phyloP scores from a whole-genome alignment of 2,888 invertebrate genomes.

The Neocrepidodera transversa region DNA sequence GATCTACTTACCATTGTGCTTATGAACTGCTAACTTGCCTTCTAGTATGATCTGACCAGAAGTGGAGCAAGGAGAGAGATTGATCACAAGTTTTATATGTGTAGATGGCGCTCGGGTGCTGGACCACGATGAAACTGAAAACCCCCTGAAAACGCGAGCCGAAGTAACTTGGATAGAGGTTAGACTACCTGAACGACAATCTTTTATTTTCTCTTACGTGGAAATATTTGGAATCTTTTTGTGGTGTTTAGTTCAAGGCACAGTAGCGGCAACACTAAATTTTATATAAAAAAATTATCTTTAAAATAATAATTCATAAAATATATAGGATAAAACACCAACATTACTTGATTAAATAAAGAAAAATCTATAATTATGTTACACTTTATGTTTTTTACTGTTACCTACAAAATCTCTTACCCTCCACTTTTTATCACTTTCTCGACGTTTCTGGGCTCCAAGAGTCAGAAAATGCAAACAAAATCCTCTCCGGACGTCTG shows the following conservation, averaged over 20 bases:
- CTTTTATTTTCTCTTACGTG: constrained; percentile 11
- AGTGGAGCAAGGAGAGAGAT: constrained; percentile 76
- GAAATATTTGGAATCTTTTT: constrained; percentile 25
- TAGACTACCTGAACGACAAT: neutral
- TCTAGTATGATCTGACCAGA: constrained; percentile 77
- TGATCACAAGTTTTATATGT: constrained; percentile 76
- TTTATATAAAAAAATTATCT: too few relatives aligned
- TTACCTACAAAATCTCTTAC: too few relatives aligned
- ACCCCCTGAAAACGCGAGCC: constrained; percentile 29
- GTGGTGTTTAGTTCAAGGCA: neutral
- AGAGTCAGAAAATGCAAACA: too few relatives aligned
- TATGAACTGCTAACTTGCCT: constrained; percentile 65
- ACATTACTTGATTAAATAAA: too few relatives aligned
- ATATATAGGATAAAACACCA: too few relatives aligned
- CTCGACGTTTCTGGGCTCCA: too few relatives aligned
- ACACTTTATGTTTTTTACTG: too few relatives aligned
- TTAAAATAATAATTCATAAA: too few relatives aligned
- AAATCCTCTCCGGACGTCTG: too few relatives aligned
- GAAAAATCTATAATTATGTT: too few relatives aligned
- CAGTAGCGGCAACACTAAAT: constrained; percentile 8
- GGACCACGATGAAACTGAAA: constrained; percentile 46
- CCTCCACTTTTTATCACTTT: too few relatives aligned
- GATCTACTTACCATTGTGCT: constrained; percentile 60
- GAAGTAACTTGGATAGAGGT: constrained; percentile 8
- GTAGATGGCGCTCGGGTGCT: constrained; percentile 73